These are phyloP conservation scores for Axinella damicornis DNA, from an alignment of 37 sponge, comb jelly and placozoan species.

Conservation along the genomic window DNA sequence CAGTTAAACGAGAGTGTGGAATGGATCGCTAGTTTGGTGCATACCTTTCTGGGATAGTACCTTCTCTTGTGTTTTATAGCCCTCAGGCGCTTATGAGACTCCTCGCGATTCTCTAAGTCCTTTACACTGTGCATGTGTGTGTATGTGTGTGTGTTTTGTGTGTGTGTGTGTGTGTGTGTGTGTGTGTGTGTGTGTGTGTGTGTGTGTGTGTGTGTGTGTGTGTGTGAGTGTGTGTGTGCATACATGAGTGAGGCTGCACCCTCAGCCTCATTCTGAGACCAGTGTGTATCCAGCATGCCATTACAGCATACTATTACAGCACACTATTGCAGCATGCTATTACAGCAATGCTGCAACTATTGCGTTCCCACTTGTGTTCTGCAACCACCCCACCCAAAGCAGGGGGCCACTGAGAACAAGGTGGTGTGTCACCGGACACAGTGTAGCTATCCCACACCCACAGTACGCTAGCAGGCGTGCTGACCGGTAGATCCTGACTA, in stretches of 20 bases:
- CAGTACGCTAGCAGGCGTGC: neutral
- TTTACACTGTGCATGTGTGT: conserved; percentile 60
- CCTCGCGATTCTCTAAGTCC: conserved; percentile 74
- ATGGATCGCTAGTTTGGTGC: neutral
- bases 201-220: neutral
- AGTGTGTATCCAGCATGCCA: too few species aligned
- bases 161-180: too few species aligned
- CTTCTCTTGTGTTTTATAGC: conserved; percentile 71
- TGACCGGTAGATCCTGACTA: conserved; percentile 94
- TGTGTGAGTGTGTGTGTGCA: neutral
- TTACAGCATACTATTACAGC: too few species aligned
- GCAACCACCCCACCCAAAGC: too few species aligned
- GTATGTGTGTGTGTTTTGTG: neutral
- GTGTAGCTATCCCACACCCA: neutral
- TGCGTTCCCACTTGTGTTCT: too few species aligned
- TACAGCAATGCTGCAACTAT: too few species aligned
- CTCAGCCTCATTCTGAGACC: too few species aligned
- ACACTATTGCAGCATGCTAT: too few species aligned
- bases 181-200: too few species aligned
- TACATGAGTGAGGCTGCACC: neutral
- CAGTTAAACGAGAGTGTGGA: neutral
- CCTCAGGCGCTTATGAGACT: conserved; percentile 35
- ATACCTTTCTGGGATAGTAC: conserved; percentile 65
- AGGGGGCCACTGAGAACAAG: too few species aligned
- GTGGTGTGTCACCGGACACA: too few species aligned